Evolutionary conservation across 2,113 vertebrate species (phyloP).

Genomic region (Eonycteris spelaea): DNA sequence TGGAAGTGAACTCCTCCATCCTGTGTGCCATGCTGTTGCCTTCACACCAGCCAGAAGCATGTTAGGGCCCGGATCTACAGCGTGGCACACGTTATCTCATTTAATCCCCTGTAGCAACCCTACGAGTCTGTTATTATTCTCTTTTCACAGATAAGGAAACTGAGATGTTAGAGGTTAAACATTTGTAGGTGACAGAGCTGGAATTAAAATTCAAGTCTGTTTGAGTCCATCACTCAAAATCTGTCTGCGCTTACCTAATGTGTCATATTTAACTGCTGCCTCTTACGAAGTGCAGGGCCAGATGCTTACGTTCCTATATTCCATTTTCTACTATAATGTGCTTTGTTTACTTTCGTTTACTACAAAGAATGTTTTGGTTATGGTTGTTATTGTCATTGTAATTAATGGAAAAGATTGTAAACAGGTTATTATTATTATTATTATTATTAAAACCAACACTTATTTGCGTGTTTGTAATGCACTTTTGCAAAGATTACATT

Average conservation of each 20-base stretch:
- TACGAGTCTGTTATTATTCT: not conserved
- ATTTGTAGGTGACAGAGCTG: not conserved
- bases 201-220: not conserved
- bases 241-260: not conserved
- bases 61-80: not conserved
- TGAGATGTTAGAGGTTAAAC: not conserved
- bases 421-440: not conserved
- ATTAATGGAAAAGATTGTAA: not conserved
- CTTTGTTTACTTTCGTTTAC: not conserved
- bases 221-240: not conserved
- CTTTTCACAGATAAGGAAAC: not conserved
- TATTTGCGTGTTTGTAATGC: not conserved
- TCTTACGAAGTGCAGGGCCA: not conserved
- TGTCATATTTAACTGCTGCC: not conserved
- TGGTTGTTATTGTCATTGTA: not conserved
- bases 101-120: not conserved
- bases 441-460: not conserved
- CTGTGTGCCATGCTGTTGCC: not conserved
- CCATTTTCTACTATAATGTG: not conserved
- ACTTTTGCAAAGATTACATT: not conserved
- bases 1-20: not conserved
- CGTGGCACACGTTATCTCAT: not conserved
- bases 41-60: not conserved
- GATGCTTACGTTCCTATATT: not conserved
- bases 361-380: not conserved